Percentiles rank a stretch among this genome's conserved stretches.
phyloP scores from a whole-genome alignment of 2,113 vertebrate species.

The Columba janthina region DNA sequence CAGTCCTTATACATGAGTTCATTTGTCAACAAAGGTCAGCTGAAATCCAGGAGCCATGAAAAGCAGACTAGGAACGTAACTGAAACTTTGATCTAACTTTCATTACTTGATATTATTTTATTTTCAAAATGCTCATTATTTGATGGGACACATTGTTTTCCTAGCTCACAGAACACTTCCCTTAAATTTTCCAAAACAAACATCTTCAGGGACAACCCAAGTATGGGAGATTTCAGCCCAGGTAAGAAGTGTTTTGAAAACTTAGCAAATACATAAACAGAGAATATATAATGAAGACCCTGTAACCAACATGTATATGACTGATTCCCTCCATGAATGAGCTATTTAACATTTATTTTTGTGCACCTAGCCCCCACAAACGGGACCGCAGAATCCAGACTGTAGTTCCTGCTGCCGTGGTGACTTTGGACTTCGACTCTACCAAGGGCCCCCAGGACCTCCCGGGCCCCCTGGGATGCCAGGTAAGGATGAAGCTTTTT shows the following conservation, averaged over 20 bases:
- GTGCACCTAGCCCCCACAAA: slow-evolving; percentile 69
- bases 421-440: slow-evolving; percentile 79
- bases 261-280: background rate
- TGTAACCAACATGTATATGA: background rate
- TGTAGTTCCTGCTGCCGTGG: slow-evolving; percentile 81
- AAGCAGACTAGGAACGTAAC: background rate
- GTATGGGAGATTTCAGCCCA: background rate
- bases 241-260: slow-evolving; percentile 23
- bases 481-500: slow-evolving; percentile 69
- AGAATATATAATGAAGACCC: slow-evolving; percentile 22
- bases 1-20: background rate
- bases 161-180: background rate
- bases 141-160: background rate
- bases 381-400: slow-evolving; percentile 73
- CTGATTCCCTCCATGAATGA: background rate
- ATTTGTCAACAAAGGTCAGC: background rate
- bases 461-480: slow-evolving; percentile 82
- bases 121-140: background rate
- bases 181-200: slow-evolving; percentile 13
- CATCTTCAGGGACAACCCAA: background rate
- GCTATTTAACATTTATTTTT: slow-evolving; percentile 40
- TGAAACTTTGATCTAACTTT: background rate
- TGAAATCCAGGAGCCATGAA: background rate
- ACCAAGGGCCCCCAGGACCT: slow-evolving; percentile 79
- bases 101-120: background rate